These are phyloP conservation scores for Furnarius figulus DNA, from an alignment of 2,113 vertebrate genomes.

Conservation along the genomic window DNA sequence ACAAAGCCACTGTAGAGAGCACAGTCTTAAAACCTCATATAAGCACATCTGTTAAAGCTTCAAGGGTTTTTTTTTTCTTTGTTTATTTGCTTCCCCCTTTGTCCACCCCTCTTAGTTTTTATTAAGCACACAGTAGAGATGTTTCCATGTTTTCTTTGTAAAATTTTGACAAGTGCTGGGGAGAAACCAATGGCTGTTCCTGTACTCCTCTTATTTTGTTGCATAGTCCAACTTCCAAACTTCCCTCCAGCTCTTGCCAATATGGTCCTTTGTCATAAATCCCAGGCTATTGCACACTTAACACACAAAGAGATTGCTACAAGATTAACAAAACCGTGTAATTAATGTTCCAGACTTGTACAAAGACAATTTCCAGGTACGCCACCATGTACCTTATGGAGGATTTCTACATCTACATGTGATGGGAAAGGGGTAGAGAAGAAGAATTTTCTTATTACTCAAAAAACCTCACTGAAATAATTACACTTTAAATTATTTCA, in stretches of 20 bases:
- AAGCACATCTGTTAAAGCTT: background rate
- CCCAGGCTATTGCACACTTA: background rate
- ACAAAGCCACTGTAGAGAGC: background rate
- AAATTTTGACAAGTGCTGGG: background rate
- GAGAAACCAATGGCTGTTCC: background rate
- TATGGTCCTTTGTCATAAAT: background rate
- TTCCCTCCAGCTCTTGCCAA: background rate
- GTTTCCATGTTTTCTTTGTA: background rate
- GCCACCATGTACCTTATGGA: background rate
- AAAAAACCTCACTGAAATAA: background rate
- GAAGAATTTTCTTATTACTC: background rate
- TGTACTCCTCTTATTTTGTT: background rate
- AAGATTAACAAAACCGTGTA: background rate
- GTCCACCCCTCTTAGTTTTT: too few species aligned
- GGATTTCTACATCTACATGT: background rate
- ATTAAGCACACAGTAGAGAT: background rate
- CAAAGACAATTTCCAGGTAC: background rate
- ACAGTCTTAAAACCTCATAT: background rate
- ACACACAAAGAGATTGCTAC: background rate
- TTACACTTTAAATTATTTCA: background rate
- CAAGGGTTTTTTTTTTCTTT: background rate
- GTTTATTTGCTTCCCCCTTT: background rate
- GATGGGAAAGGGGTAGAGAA: background rate
- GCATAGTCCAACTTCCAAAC: background rate
- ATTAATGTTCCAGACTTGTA: background rate